phyloP scores from a whole-genome alignment of 2,797 vertebrate species.

The Cottoperca gobio region DNA sequence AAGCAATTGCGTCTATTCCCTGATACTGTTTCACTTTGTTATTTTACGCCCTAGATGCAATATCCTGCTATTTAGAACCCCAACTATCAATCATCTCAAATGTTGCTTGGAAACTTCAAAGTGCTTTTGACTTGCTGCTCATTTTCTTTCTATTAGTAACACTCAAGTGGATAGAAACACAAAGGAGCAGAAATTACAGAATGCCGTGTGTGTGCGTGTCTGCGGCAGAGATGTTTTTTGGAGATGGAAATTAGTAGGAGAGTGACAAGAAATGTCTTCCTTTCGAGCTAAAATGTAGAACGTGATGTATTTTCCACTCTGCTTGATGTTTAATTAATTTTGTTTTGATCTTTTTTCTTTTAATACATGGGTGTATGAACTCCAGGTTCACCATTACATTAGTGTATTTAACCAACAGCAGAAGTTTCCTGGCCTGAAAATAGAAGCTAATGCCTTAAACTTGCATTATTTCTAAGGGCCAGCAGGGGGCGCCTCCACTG shows the following conservation, averaged over 20 bases:
- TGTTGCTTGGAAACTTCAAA: conserved; percentile 71
- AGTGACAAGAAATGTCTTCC: conserved; percentile 44
- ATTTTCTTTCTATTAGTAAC: conserved; percentile 77
- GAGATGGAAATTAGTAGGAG: conserved; percentile 33
- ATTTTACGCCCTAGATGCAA: conserved; percentile 39
- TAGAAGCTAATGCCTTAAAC: too few relatives aligned
- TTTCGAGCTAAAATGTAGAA: conserved; percentile 35
- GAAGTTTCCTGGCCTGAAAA: too few relatives aligned
- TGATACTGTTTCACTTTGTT: conserved; percentile 55
- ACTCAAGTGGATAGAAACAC: conserved; percentile 63
- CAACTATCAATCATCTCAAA: conserved; percentile 75
- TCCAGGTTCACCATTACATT: too few relatives aligned
- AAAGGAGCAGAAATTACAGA: conserved; percentile 43
- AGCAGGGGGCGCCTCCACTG: too few relatives aligned
- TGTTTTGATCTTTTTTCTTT: conserved; percentile 18
- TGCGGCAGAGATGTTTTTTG: neutral
- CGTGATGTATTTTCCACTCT: conserved; percentile 28
- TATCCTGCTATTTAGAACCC: conserved; percentile 61
- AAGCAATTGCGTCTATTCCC: conserved; percentile 25
- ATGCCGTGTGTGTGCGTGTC: conserved; percentile 1
- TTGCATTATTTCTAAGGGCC: too few relatives aligned
- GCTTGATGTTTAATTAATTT: conserved; percentile 51
- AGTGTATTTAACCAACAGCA: too few relatives aligned
- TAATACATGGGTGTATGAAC: neutral
- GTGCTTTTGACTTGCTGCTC: conserved; percentile 53